Percentiles rank a stretch among this genome's conserved stretches.
These are phyloP conservation scores for Mustelus asterias DNA, from an alignment of 2,113 vertebrate species.

Conservation along the genomic window DNA sequence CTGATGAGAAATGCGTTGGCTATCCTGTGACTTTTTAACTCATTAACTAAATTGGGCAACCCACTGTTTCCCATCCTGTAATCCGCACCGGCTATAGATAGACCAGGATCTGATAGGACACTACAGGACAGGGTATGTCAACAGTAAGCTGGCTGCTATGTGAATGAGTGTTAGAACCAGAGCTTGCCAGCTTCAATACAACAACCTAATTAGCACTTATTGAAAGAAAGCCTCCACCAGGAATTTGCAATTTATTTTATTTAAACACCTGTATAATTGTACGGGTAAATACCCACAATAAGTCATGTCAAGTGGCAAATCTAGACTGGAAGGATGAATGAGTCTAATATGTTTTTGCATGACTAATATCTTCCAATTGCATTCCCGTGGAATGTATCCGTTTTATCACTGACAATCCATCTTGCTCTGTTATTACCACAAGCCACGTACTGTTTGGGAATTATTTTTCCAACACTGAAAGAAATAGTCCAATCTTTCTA, in stretches of 20 bases:
- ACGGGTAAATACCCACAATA: neutral
- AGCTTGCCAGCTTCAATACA: neutral
- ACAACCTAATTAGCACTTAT: neutral
- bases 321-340: neutral
- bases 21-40: neutral
- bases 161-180: neutral
- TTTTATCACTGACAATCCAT: neutral
- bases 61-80: neutral
- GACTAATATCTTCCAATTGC: constrained; percentile 21
- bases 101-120: neutral
- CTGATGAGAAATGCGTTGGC: neutral
- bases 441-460: neutral
- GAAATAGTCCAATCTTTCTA: neutral
- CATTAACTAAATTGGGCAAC: neutral
- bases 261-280: neutral
- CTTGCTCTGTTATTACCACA: neutral
- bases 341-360: neutral
- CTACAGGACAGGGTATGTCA: neutral
- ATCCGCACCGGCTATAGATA: neutral
- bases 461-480: too few relatives aligned
- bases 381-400: neutral
- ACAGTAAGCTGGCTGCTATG: neutral
- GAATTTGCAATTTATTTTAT: neutral
- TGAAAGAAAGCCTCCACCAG: neutral
- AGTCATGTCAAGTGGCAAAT: neutral